Evolutionary conservation across 2,113 vertebrate genomes (phyloP), one percentile per base, ranked within the genome.

Genomic region (Atherinomorus stipes): DNA sequence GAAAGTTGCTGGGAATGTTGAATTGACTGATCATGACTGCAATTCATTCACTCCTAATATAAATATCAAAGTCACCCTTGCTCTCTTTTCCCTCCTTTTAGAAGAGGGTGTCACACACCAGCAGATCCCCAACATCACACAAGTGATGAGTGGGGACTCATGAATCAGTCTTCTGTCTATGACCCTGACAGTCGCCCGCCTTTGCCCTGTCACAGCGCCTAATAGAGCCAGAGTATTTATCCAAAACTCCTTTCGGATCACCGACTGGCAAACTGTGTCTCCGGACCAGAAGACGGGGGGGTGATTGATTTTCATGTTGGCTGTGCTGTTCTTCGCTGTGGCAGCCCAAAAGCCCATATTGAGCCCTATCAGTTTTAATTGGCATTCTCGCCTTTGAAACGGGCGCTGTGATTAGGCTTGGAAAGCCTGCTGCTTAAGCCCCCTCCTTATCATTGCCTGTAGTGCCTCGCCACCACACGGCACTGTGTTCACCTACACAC

Each of bases 291-390:
- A 77, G 79, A 59, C 25, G 16, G 42, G 57, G 34, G 44, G 60
- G 51, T 7, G 44, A 78, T 85, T 86, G 86, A 91, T 91, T 91
- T 91, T 87, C 74, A 88, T 78, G 85, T 91, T 78, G 76, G 71
- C 65, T 71, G 76, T 78, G 75, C 76, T 84, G 62, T 72, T 81
- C 64, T 66, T 83, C 58, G 37, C 77, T 49, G 86, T 90, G 77
- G 89, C 84, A 85, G 75, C 80, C 82, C 72, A 54, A 88, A 92
- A 91, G 85, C 90, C 83, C 80, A 62, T 83, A 90, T 89, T 91
- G 91, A 93, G 92, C 85, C 89, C 81, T 79, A 88, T 89, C 91
- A 83, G 31, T 90, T 93, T 93, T 94, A 94, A 93, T 93, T 93
- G 92, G 90, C 78, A 38, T 76, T 73, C 80, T 89, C 50, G 65